Evolutionary conservation across 2,888 invertebrate genomes (phyloP).

Genomic region (Automeris io): DNA sequence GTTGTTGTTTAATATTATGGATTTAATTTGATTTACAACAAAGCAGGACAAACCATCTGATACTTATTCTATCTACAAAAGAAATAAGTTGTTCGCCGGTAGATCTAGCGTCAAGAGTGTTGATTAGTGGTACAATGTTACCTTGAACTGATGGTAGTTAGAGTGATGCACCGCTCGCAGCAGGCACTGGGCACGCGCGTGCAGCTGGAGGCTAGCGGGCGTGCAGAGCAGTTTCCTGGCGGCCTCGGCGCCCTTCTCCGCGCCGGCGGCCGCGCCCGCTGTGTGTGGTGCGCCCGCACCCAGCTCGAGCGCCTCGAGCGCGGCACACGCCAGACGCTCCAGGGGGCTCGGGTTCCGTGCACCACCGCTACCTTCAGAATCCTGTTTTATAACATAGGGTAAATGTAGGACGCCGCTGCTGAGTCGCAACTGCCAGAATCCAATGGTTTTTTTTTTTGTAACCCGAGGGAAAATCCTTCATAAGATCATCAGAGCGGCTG

Average conservation of each 20-base stretch:
- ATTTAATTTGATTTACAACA: too few species aligned
- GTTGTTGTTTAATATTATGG: too few species aligned
- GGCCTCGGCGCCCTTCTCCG: slow-evolving; percentile 50
- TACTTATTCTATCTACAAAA: too few species aligned
- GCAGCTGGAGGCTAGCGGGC: slow-evolving; percentile 56
- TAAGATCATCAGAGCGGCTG: too few species aligned
- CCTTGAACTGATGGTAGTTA: slow-evolving; percentile 92
- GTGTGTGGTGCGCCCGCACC: slow-evolving; percentile 42
- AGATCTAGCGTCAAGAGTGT: too few species aligned
- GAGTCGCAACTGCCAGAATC: too few species aligned
- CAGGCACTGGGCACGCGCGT: slow-evolving; percentile 84
- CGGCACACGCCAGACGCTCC: slow-evolving; percentile 64
- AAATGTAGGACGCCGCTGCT: too few species aligned
- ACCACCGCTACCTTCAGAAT: slow-evolving; percentile 43
- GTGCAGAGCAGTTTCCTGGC: slow-evolving; percentile 60
- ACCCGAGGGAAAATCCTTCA: too few species aligned
- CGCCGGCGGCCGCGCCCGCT: slow-evolving; percentile 33
- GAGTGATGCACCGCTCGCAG: slow-evolving; percentile 86
- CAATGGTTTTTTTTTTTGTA: too few species aligned
- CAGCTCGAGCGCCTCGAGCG: slow-evolving; percentile 61
- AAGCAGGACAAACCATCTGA: too few species aligned
- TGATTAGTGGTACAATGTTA: slow-evolving; percentile 35
- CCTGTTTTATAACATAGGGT: too few species aligned
- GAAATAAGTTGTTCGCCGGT: too few species aligned
- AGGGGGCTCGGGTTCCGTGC: slow-evolving; percentile 59